Evolutionary conservation across 2,888 invertebrate genomes (phyloP).

Genomic region (Kryphioiulus occultus): DNA sequence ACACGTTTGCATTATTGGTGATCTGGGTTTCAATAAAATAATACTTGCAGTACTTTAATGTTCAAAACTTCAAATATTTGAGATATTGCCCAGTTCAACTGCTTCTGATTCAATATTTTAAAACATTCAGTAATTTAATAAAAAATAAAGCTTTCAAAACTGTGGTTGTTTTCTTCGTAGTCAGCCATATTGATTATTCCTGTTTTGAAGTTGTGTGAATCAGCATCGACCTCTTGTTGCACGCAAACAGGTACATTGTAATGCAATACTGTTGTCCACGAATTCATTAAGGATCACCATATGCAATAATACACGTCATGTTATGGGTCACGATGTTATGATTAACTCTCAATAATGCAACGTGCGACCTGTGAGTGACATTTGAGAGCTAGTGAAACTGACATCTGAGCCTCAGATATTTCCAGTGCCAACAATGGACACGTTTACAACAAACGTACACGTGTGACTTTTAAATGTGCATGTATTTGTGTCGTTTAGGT

Average conservation of each 20-base stretch:
- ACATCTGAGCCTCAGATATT: not conserved
- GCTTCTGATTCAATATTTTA: too few relatives aligned
- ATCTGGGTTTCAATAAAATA: too few relatives aligned
- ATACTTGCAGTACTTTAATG: too few relatives aligned
- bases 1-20: too few relatives aligned
- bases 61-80: too few relatives aligned
- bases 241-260: not conserved
- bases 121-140: too few relatives aligned
- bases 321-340: too few relatives aligned
- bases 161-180: not conserved
- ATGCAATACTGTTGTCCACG: not conserved
- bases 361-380: not conserved
- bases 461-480: not conserved
- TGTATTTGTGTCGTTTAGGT: not conserved
- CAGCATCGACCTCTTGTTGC: not conserved
- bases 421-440: slow-evolving; percentile 3
- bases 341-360: not conserved
- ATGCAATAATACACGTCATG: not conserved
- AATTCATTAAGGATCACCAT: not conserved
- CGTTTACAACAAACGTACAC: not conserved
- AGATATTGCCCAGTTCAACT: too few relatives aligned
- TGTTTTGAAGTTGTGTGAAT: not conserved
- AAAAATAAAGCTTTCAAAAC: too few relatives aligned
- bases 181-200: not conserved
- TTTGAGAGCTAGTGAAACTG: not conserved